Conservation (phyloP, 2,888 invertebrate genomes). For the Dolichopus griseipennis region DNA sequence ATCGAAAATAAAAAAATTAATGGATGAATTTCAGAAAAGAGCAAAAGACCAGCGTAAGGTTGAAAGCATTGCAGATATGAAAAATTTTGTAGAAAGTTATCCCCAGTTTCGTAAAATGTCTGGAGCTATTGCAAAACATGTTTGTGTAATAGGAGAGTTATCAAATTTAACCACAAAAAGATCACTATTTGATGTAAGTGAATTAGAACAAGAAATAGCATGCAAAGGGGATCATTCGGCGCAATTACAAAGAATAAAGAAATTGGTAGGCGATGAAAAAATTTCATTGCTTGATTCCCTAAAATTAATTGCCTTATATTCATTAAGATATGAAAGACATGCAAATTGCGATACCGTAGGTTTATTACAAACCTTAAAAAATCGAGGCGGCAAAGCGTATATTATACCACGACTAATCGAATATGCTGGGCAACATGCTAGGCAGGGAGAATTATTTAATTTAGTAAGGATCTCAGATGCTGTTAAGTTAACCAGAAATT, state of each 20-base stretch:
- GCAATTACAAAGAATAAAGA: conserved; percentile 70
- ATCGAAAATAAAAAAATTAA: conserved; percentile 87
- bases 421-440: conserved; percentile 73
- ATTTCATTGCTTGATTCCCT: conserved; percentile 70
- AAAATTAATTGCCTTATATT: conserved; percentile 85
- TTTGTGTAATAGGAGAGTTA: conserved; percentile 92
- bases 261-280: conserved; percentile 64
- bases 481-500: conserved; percentile 58
- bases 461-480: conserved; percentile 87
- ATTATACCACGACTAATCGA: conserved; percentile 60
- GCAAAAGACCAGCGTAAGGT: conserved; percentile 94
- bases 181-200: conserved; percentile 80
- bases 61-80: conserved; percentile 98
- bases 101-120: conserved; percentile 96
- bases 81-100: conserved; percentile 94
- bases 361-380: conserved; percentile 64
- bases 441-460: conserved; percentile 77
- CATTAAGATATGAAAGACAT: conserved; percentile 85
- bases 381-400: conserved; percentile 60
- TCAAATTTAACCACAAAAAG: conserved; percentile 71
- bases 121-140: conserved; percentile 94
- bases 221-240: conserved; percentile 76
- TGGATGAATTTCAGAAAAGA: conserved; percentile 96
- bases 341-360: conserved; percentile 72
- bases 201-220: conserved; percentile 86